A percentile compares a stretch with the other conserved stretches of the same genome.
phyloP scores from a whole-genome alignment of 2,888 invertebrate species.

The Patella pellucida region DNA sequence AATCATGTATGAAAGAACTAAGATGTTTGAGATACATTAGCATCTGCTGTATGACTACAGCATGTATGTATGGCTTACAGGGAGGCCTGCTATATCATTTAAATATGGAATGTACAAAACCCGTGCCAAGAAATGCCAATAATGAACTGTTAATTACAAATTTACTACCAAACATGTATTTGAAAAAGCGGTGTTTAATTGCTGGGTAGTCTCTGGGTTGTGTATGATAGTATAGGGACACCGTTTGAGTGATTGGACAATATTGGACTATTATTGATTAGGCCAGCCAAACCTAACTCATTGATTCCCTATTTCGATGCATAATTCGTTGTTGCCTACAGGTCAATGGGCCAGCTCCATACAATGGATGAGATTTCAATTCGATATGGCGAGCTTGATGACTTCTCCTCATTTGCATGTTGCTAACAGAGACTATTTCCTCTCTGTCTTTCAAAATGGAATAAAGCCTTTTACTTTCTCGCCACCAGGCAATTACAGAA shows the following conservation, averaged over 20 bases:
- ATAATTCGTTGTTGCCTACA: slow-evolving; percentile 4
- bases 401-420: slow-evolving; percentile 7
- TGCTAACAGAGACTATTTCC: slow-evolving; percentile 6
- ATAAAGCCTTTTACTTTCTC: too few species aligned
- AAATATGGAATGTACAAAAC: neutral
- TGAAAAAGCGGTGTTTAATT: too few species aligned
- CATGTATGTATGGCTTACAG: too few species aligned
- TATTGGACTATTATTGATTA: slow-evolving; percentile 1
- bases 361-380: slow-evolving; percentile 7
- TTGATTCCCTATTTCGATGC: slow-evolving; percentile 9
- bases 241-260: neutral
- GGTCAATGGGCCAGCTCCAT: slow-evolving; percentile 7
- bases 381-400: slow-evolving; percentile 4
- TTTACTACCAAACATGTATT: too few species aligned
- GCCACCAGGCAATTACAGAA: too few species aligned
- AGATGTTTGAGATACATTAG: too few species aligned
- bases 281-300: neutral
- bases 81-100: neutral
- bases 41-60: too few species aligned
- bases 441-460: too few species aligned
- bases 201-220: too few species aligned
- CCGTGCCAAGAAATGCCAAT: neutral
- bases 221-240: too few species aligned
- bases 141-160: slow-evolving; percentile 2
- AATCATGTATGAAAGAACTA: too few species aligned